Evolutionary conservation across 2,797 vertebrate species (phyloP).

Genomic region (Rallus crepitans): DNA sequence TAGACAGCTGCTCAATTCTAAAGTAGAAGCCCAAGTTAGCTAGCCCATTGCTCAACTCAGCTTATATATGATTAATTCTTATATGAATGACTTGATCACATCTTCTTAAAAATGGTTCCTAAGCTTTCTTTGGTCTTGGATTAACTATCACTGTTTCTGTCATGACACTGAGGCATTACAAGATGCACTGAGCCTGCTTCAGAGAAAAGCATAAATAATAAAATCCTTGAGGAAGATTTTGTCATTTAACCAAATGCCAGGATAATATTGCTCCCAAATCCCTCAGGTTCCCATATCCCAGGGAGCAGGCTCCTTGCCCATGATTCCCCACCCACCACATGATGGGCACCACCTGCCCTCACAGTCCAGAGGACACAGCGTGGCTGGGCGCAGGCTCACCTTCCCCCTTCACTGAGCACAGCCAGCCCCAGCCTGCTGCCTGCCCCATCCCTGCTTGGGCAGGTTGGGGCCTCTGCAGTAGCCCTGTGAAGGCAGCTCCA

Average conservation of each 20-base stretch:
- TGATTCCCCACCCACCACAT: background rate
- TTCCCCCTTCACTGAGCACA: background rate
- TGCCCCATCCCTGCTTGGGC: fast-evolving
- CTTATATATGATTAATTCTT: background rate
- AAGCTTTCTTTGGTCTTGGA: background rate
- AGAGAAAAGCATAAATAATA: background rate
- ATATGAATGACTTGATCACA: background rate
- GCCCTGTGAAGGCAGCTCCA: background rate
- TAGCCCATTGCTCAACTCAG: background rate
- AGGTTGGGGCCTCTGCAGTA: fast-evolving
- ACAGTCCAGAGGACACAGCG: fast-evolving
- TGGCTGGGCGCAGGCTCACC: background rate
- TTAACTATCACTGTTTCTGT: background rate
- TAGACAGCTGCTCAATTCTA: background rate
- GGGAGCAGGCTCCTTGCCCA: background rate
- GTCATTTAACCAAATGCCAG: too few relatives aligned
- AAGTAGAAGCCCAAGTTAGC: background rate
- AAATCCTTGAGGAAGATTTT: too few relatives aligned
- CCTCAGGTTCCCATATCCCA: too few relatives aligned
- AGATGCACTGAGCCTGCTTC: background rate
- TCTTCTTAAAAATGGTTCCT: background rate
- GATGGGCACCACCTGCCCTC: too few relatives aligned
- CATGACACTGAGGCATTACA: background rate
- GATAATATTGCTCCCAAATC: background rate
- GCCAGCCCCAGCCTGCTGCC: fast-evolving